Conservation (phyloP, 1,140 invertebrate species). For the Pseudoatta argentina region DNA sequence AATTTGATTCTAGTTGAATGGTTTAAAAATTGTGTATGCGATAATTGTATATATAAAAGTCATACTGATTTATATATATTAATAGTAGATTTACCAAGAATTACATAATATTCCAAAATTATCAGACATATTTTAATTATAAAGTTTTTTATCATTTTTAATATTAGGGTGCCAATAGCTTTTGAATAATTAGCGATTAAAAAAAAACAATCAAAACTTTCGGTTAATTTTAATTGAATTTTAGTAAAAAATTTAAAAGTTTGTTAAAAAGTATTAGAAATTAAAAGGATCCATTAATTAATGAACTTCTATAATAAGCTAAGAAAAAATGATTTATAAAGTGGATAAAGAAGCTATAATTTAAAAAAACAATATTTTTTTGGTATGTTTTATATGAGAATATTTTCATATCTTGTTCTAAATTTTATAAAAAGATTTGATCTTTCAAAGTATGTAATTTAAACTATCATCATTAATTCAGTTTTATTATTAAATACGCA, state of each 20-base stretch:
- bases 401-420: constrained; percentile 45
- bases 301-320: not conserved
- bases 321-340: not conserved
- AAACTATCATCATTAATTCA: not conserved
- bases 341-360: not conserved
- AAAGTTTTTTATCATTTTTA: not conserved
- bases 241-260: not conserved
- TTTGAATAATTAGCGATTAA: constrained; percentile 1
- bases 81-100: too few relatives aligned
- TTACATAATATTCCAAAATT: too few relatives aligned
- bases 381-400: constrained; percentile 4
- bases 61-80: too few relatives aligned
- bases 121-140: not conserved
- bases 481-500: constrained; percentile 41
- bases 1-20: constrained; percentile 31
- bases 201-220: constrained; percentile 17
- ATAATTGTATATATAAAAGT: constrained; percentile 28
- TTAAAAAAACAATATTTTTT: not conserved
- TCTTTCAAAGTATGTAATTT: constrained; percentile 1
- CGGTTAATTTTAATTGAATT: not conserved
- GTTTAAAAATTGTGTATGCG: constrained; percentile 37
- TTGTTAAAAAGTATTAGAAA: not conserved
- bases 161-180: not conserved
- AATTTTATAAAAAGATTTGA: constrained; percentile 19
- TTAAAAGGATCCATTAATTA: not conserved